phyloP scores from a whole-genome alignment of 1,140 invertebrate species.

The Rhopalosiphum padi region DNA sequence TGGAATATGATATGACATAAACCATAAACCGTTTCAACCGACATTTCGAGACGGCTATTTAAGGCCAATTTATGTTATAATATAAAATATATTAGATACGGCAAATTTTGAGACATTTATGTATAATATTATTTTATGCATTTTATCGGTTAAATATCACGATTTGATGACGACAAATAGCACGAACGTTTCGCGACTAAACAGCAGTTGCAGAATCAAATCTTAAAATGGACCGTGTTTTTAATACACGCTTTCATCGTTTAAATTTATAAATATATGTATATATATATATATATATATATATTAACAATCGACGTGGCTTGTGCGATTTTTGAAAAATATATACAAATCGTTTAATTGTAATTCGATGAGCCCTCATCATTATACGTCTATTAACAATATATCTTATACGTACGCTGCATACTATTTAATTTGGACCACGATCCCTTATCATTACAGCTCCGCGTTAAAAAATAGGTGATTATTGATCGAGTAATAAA shows the following conservation, averaged over 20 bases:
- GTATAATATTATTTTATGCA: slow-evolving; percentile 13
- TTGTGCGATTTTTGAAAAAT: background rate
- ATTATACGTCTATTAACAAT: background rate
- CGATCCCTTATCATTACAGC: background rate
- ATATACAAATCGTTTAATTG: background rate
- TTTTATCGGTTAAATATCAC: background rate
- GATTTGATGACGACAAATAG: background rate
- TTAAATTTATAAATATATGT: background rate
- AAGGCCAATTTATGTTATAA: background rate
- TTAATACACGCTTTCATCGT: background rate
- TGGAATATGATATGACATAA: background rate
- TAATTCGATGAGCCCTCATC: background rate
- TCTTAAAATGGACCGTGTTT: background rate
- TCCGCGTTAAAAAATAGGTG: background rate
- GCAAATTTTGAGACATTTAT: background rate
- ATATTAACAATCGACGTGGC: no score
- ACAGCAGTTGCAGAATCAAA: background rate
- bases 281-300: no score
- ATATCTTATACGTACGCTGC: background rate
- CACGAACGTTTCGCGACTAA: background rate
- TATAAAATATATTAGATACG: slow-evolving; percentile 5
- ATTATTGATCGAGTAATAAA: no score
- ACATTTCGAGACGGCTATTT: slow-evolving; percentile 3
- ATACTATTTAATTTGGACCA: background rate
- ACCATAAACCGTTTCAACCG: background rate